Conservation (phyloP, 2,888 invertebrate species). For the Drosophila maculinotata region DNA sequence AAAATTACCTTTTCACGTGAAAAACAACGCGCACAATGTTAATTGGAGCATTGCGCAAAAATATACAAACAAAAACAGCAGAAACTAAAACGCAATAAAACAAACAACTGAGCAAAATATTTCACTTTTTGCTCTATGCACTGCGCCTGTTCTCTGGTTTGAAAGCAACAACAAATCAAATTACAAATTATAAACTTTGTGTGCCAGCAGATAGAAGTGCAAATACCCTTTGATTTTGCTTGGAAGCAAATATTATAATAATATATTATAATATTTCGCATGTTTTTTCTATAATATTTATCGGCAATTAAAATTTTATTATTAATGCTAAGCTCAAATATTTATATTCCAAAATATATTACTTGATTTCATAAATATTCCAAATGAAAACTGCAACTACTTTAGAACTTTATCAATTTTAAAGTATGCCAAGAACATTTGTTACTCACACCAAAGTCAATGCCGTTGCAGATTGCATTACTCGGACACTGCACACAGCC, state of each 20-base stretch:
- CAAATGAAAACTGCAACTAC: not conserved
- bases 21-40: constrained; percentile 49
- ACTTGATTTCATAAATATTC: no score
- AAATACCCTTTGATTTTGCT: constrained; percentile 20
- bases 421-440: constrained; percentile 7
- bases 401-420: constrained; percentile 1
- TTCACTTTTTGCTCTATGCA: constrained; percentile 25
- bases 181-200: constrained; percentile 27
- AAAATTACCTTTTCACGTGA: constrained; percentile 46
- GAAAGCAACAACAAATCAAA: constrained; percentile 44
- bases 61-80: constrained; percentile 38
- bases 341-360: not conserved
- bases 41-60: constrained; percentile 76
- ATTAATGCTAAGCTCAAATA: no score
- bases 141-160: constrained; percentile 11
- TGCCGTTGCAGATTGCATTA: not conserved
- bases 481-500: constrained; percentile 13
- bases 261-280: no score
- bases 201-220: not conserved
- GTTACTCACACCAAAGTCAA: not conserved
- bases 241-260: no score
- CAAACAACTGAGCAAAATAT: constrained; percentile 24
- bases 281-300: not conserved
- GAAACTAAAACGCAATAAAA: constrained; percentile 42
- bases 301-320: not conserved